Conservation (phyloP, 2,888 invertebrate genomes). For the Tortrix viridana region DNA sequence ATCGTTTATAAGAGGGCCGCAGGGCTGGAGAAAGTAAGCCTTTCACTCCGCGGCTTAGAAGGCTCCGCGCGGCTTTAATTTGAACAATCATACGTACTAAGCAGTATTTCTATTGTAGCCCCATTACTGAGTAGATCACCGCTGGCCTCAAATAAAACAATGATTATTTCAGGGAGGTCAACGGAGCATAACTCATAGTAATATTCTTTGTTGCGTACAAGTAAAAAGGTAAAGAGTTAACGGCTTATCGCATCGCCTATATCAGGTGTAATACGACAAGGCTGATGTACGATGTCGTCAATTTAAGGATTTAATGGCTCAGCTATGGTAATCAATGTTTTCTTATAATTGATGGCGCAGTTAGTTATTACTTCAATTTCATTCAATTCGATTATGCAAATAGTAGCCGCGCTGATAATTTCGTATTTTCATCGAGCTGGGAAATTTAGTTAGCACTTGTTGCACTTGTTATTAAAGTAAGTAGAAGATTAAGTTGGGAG, state of each 20-base stretch:
- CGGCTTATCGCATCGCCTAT: conserved; percentile 7
- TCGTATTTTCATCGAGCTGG: background rate
- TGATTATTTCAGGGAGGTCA: conserved; percentile 30
- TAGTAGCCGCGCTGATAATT: conserved; percentile 23
- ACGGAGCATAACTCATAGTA: conserved; percentile 20
- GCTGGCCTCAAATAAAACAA: conserved; percentile 21
- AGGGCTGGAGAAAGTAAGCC: conserved; percentile 81
- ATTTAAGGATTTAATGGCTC: conserved; percentile 33
- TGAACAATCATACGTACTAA: conserved; percentile 72
- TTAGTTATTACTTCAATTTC: conserved; percentile 31
- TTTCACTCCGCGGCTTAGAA: conserved; percentile 72
- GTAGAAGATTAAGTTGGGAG: conserved; percentile 59
- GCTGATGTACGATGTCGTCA: conserved; percentile 15
- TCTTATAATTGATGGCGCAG: conserved; percentile 32
- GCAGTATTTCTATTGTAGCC: conserved; percentile 50
- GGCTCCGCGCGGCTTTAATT: conserved; percentile 61
- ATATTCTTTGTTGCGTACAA: background rate
- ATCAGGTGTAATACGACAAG: conserved; percentile 18
- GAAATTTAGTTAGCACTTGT: conserved; percentile 17
- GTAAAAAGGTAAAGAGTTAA: background rate
- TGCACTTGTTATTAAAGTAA: conserved; percentile 36
- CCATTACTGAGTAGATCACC: conserved; percentile 25
- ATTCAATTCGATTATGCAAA: conserved; percentile 44
- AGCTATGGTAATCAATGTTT: conserved; percentile 36
- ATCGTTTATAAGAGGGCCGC: conserved; percentile 67